Evolutionary conservation across 1,140 invertebrate species (phyloP).

Genomic region (Drosophila sproati): DNA sequence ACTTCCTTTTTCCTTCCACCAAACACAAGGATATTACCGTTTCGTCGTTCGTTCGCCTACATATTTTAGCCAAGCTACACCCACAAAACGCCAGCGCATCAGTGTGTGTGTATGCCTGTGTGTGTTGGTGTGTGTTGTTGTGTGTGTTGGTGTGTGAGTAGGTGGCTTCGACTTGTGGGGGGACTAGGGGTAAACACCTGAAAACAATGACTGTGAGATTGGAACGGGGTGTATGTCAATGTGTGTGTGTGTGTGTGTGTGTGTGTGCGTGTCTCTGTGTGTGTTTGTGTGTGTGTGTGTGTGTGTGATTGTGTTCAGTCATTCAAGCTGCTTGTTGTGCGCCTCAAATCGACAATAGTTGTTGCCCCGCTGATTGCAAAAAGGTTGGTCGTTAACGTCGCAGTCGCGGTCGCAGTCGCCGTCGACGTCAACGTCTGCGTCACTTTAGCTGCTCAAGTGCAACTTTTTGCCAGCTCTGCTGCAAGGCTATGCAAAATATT

Average conservation of each 20-base stretch:
- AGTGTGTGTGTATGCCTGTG: neutral
- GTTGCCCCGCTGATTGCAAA: conserved; percentile 34
- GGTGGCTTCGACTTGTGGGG: neutral
- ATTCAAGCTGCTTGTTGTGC: conserved; percentile 28
- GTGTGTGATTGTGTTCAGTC: conserved; percentile 7
- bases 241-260: too few relatives aligned
- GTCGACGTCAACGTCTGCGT: conserved; percentile 37
- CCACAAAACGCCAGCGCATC: conserved; percentile 5
- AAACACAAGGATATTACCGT: conserved; percentile 85
- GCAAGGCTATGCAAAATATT: conserved; percentile 55
- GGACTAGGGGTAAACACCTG: conserved; percentile 35
- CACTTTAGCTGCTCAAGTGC: conserved; percentile 71
- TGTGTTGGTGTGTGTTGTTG: neutral
- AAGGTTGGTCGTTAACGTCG: conserved; percentile 6
- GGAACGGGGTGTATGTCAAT: neutral
- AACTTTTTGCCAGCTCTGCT: conserved; percentile 48
- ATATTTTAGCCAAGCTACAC: conserved; percentile 31
- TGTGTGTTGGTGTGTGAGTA: neutral
- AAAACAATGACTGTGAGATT: conserved; percentile 25
- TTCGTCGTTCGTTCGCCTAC: conserved; percentile 82
- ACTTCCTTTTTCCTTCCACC: conserved; percentile 85
- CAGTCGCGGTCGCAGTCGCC: conserved; percentile 16
- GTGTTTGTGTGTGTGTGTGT: too few relatives aligned
- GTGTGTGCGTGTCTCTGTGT: too few relatives aligned
- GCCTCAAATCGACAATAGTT: conserved; percentile 47